These are phyloP conservation scores for Patiria pectinifera DNA, from an alignment of 53 echinoderm and acorn worm species.

Conservation along the genomic window DNA sequence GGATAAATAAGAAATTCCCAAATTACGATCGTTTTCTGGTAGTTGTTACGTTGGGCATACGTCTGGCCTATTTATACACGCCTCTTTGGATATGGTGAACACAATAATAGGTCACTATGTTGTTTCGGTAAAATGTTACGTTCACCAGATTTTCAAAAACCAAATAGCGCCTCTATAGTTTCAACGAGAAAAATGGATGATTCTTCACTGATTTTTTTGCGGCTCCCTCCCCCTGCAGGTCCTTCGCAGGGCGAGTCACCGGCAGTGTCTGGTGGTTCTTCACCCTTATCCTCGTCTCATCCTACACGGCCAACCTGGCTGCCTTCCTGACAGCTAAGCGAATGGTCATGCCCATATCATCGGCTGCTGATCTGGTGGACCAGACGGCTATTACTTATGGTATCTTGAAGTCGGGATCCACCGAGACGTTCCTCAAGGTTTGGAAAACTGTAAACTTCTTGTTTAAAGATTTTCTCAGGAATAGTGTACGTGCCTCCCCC, in stretches of 20 bases:
- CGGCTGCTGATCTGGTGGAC: conserved; percentile 84
- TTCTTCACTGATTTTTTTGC: background rate
- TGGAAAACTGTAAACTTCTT: background rate
- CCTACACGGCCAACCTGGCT: conserved; percentile 97
- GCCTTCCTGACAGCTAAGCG: conserved; percentile 91
- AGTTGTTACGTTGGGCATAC: no score
- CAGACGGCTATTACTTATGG: conserved; percentile 89
- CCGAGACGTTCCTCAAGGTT: conserved; percentile 83
- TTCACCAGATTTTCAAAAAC: no score
- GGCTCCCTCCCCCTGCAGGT: conserved; percentile 45
- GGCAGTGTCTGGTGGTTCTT: conserved; percentile 99
- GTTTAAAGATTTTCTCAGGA: background rate
- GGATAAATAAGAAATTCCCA: no score
- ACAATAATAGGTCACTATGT: no score
- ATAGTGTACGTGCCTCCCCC: no score
- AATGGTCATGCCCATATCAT: conserved; percentile 85
- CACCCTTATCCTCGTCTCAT: conserved; percentile 95
- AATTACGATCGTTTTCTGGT: no score
- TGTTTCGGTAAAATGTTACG: no score
- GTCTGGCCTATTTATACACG: no score
- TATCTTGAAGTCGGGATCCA: conserved; percentile 73
- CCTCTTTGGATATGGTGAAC: no score
- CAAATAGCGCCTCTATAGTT: no score
- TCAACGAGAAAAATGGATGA: no score
- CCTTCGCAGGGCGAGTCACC: conserved; percentile 85